Evolutionary conservation across 2,113 vertebrate species (phyloP).

Genomic region (Uropsilus gracilis): DNA sequence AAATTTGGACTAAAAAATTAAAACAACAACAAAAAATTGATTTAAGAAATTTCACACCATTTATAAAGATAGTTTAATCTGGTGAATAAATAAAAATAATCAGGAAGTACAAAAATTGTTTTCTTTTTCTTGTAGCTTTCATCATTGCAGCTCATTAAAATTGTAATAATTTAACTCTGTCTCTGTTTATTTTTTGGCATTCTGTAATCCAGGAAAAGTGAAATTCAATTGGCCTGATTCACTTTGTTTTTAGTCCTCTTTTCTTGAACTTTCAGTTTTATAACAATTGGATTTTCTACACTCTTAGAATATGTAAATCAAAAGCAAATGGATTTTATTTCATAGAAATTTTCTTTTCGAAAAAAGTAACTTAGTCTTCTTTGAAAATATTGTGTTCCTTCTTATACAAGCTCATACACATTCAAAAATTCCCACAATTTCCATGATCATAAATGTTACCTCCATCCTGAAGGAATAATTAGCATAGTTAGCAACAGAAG

Average conservation of each 20-base stretch:
- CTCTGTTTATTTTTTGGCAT: slow-evolving; percentile 42
- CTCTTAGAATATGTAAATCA: slow-evolving; percentile 13
- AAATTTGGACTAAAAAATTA: slow-evolving; percentile 45
- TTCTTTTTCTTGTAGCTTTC: not conserved
- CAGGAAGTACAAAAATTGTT: not conserved
- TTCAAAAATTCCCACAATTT: not conserved
- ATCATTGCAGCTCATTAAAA: slow-evolving; percentile 34
- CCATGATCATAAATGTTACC: too few species aligned
- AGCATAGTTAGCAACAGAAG: too few species aligned
- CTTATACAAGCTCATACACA: slow-evolving; percentile 48
- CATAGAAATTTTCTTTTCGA: not conserved
- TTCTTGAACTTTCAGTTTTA: slow-evolving; percentile 22
- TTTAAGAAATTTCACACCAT: slow-evolving; percentile 38
- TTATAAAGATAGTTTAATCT: slow-evolving; percentile 43
- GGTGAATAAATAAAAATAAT: slow-evolving; percentile 29
- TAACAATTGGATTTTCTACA: slow-evolving; percentile 54
- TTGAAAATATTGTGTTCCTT: not conserved
- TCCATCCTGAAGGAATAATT: too few species aligned
- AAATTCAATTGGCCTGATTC: slow-evolving; percentile 37
- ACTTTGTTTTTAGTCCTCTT: slow-evolving; percentile 40
- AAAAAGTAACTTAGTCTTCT: not conserved
- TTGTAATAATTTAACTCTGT: slow-evolving; percentile 4
- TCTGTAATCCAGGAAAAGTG: slow-evolving; percentile 35
- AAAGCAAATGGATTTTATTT: slow-evolving; percentile 48
- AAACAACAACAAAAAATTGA: not conserved